Base-by-base conservation (phyloP, 2,113 vertebrate genomes). In the Drymodes brunneopygia region DNA sequence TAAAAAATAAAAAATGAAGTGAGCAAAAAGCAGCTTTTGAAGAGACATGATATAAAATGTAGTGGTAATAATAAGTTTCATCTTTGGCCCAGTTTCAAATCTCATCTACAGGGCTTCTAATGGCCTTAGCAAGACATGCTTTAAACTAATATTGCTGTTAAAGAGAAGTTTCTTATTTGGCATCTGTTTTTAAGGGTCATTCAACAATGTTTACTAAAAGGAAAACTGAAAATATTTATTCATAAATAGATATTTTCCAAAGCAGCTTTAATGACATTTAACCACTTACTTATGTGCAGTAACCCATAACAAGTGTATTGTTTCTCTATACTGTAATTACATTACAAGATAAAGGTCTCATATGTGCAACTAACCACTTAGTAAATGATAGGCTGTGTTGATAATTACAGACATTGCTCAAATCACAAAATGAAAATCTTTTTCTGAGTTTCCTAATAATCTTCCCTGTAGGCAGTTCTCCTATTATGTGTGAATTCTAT, bases 351-450 rank as follows among this genome's bases (percentile, higher is more conserved):
- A 92, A 96, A 95, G 94, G 86, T 96, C 81, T 96, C 28, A 15
- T 66, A 88, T 3, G 1, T 91, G 75, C 90, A 95, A 86, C 69
- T 94, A 92, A 95, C 73, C 74, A 94, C 80, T 97, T 92, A 89
- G 71, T 42, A 97, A 95, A 96, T 95, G 56, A 96, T 94, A 96
- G 82, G 56, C 48, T 96, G 13, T 25, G 45, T 40, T 88, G 88
- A 87, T 95, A 97, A 97, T 95, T 96, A 95, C 73, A 96, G 87
- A 95, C 48, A 86, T 75, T 79, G 35, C 58, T 87, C 45, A 94
- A 86, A 86, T 91, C 66, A 95, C 33, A 94, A 95, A 94, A 96
- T 92, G 12, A 94, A 97, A 96, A 94, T 90, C 12, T 92, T 92
- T 91, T 92, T 81, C 36, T 87, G 83, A 72, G 28, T 94, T 93